Base-by-base conservation (phyloP, 92 coral and sea anemone species). In the Parazoanthus swiftii region DNA sequence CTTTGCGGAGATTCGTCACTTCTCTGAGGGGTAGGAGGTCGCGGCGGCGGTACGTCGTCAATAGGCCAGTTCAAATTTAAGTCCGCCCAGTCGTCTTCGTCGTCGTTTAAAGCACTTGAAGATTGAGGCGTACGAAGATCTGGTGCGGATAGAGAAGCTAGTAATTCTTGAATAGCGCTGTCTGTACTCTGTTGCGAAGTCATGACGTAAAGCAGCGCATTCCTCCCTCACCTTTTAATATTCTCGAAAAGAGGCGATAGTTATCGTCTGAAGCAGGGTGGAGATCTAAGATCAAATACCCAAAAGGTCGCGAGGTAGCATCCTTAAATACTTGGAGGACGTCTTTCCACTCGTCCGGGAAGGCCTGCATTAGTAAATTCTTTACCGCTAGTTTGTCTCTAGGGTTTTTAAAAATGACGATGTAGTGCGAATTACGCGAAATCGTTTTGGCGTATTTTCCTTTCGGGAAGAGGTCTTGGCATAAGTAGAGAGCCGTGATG, bases 181-280 rank as follows among this genome's bases (percentile, higher is more conserved):
- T 67, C 73, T 67, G 73, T 67, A 67, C 73, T 67, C 73, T 67
- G 73, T 67, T 25, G 73, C 73, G 73, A 67, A 67, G 73, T 67
- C 73, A 67, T 67, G 73, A 67, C 73, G 73, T 67, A 25, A 67
- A 67, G 73, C 73, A 67, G 73, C 73, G 73, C 73, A 20, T 67
- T 67, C 73, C 73, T 67, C 73, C 73, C 73, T 67, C 73, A 67
- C 73, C 73, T 67, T 67, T 67, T 67, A 67, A 67, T 67, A 67
- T 67, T 67, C 73, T 21, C 73, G 73, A 67, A 67, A 67, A 67
- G 73, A 67, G 73, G 73, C 73, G 73, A 67, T 67, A 67, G 73
- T 67, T 16, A 29, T 72, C 76, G 38, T 72, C 76, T 21, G 76
- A 72, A 9, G 76, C 76, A 15, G 76, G 38, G 39, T 72, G 76